phyloP scores from a whole-genome alignment of 2,888 invertebrate species.

The Calameuta pallipes region DNA sequence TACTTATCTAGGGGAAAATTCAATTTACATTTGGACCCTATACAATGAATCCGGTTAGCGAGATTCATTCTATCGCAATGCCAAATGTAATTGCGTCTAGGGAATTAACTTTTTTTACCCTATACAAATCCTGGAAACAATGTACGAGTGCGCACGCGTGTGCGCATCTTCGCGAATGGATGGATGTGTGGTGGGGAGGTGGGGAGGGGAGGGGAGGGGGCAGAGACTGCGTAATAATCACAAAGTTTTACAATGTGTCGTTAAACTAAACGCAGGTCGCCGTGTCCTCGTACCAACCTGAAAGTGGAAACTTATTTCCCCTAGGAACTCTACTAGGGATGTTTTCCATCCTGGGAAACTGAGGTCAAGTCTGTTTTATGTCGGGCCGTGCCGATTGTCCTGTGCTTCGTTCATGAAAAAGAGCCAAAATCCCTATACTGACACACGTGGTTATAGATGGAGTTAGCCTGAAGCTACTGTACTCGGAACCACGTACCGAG shows the following conservation, averaged over 20 bases:
- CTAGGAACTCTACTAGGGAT: not conserved
- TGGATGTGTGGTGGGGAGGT: too few species aligned
- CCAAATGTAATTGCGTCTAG: not conserved
- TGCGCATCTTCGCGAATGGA: too few species aligned
- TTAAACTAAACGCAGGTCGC: constrained; percentile 14
- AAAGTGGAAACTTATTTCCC: not conserved
- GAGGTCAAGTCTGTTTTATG: constrained; percentile 1
- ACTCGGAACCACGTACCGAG: not conserved
- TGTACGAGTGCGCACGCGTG: not conserved
- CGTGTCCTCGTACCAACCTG: not conserved
- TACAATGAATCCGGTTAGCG: not conserved
- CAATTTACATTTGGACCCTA: not conserved
- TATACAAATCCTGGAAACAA: not conserved
- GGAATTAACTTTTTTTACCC: not conserved
- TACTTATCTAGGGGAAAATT: not conserved
- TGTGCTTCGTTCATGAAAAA: not conserved
- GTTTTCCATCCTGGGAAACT: not conserved
- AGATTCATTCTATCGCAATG: not conserved
- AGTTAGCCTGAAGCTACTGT: not conserved
- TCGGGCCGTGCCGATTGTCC: not conserved
- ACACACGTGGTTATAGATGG: not conserved
- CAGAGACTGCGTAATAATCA: constrained; percentile 12
- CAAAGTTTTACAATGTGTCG: constrained; percentile 21
- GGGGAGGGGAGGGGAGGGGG: too few species aligned
- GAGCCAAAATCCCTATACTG: not conserved